Conservation (phyloP, 2,113 vertebrate species). For the Pterocles gutturalis region DNA sequence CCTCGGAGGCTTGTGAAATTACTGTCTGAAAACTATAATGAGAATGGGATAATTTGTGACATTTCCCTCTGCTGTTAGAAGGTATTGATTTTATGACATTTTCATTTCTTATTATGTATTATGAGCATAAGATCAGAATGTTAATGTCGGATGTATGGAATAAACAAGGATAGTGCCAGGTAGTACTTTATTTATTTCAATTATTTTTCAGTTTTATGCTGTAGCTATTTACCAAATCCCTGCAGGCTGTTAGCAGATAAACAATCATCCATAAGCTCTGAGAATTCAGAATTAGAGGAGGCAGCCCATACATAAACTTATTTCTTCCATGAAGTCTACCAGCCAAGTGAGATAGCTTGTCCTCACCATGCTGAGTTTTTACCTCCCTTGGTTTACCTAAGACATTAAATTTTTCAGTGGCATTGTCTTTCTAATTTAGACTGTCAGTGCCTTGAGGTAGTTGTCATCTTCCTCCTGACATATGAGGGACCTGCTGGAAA, state of each 20-base stretch:
- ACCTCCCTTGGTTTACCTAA: conserved; percentile 16
- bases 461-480: conserved; percentile 1
- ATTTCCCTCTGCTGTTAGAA: conserved; percentile 68
- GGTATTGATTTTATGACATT: conserved; percentile 73
- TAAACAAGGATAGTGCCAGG: conserved; percentile 51
- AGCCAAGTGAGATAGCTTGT: not conserved
- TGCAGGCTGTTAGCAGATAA: conserved; percentile 52
- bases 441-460: not conserved
- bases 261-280: conserved; percentile 18
- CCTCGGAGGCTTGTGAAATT: conserved; percentile 65
- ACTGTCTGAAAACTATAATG: conserved; percentile 69
- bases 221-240: conserved; percentile 50
- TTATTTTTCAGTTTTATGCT: conserved; percentile 66
- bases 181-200: conserved; percentile 69
- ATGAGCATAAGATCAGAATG: conserved; percentile 36
- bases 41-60: conserved; percentile 72
- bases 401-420: not conserved
- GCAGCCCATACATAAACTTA: conserved; percentile 15
- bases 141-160: conserved; percentile 53
- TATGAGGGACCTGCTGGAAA: not conserved
- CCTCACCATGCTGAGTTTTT: not conserved
- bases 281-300: conserved; percentile 37
- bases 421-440: conserved; percentile 25
- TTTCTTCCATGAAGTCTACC: not conserved
- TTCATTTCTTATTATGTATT: conserved; percentile 60